A percentile compares a stretch with the other conserved stretches of the same genome.
phyloP scores from a whole-genome alignment of 30 jellyfish, hydroid and myxozoan genomes.

The Clytia hemisphaerica region DNA sequence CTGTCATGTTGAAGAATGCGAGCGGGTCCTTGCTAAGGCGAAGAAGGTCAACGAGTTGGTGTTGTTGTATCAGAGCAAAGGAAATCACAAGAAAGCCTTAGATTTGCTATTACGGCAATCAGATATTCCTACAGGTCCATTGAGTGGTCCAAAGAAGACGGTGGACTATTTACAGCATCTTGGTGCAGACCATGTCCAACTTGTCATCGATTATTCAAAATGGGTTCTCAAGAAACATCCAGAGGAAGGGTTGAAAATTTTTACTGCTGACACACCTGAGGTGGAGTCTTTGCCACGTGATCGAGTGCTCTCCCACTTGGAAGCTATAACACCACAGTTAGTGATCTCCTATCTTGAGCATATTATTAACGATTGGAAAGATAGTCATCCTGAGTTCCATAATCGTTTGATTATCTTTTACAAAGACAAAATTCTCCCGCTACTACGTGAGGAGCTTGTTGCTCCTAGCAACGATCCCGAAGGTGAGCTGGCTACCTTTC shows the following conservation, averaged over 20 bases:
- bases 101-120: constrained; percentile 74
- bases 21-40: constrained; percentile 60
- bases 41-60: constrained; percentile 79
- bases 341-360: constrained; percentile 64
- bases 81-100: constrained; percentile 83
- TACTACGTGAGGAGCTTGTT: constrained; percentile 41
- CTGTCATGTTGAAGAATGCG: constrained; percentile 93
- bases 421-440: constrained; percentile 56
- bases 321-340: constrained; percentile 48
- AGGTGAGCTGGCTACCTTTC: constrained; percentile 71
- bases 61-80: constrained; percentile 73
- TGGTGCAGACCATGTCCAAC: constrained; percentile 51
- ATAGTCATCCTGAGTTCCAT: constrained; percentile 66
- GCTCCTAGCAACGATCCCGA: constrained; percentile 56
- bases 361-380: constrained; percentile 82
- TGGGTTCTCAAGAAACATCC: constrained; percentile 78
- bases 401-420: constrained; percentile 59
- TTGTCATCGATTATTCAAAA: constrained; percentile 66
- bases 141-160: constrained; percentile 64
- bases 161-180: constrained; percentile 68
- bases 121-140: constrained; percentile 60
- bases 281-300: constrained; percentile 72
- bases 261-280: constrained; percentile 79
- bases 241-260: constrained; percentile 63
- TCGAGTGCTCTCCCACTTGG: constrained; percentile 55